Evolutionary conservation across 2,113 vertebrate genomes (phyloP), one percentile per base, ranked within the genome.

Genomic region (Periophthalmus modestus): DNA sequence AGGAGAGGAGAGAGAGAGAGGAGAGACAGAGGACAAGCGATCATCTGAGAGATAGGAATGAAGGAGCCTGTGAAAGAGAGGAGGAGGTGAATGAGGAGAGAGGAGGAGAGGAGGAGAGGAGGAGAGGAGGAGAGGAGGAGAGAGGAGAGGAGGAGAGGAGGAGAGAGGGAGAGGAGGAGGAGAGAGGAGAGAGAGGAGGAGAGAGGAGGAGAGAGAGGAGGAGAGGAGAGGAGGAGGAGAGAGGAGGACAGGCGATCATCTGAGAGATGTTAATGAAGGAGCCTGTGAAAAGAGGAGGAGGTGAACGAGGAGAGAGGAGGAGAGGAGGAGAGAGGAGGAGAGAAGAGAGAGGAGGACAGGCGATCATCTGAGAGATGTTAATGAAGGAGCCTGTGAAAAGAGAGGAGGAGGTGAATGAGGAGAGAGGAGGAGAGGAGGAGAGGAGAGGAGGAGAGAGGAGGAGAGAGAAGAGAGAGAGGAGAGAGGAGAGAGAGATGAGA

Each of bases 41-140:
- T 99, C 98, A 99, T 99, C 94, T 99, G 98, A 34, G 98, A 99
- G 89, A 99, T 99, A 79, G 99, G 99, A 90, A 99, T 99, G 85
- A 99, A 99, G 50, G 98, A 99, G 15, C 98, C 98, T 99, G 72
- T 7, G n/a, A 7, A 52, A 4, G 67, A 0, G 36, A 9, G 28
- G 28, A 28, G 28, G 28, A 28, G 7, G 3, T 28, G 18, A 63
- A 16, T 52, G 36, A 57, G 4, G 33, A 33, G 3, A 28, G 28
- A n/a, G n/a, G 28, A 28, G 28, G 28, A 28, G 28, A 28, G 28
- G 3, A 28, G 28, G 39, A 59, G 24, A n/a, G n/a, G n/a, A n/a
- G 6, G n/a, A n/a, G n/a, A n/a, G n/a, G n/a, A n/a, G 48, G 28
- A 28, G 58, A 59, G n/a, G 3, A 7, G 52, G n/a, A 21, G 18